A percentile compares a stretch with the other conserved stretches of the same genome.
These are phyloP conservation scores for Nasonia giraulti DNA, from an alignment of 1,140 invertebrate genomes.

Conservation along the genomic window DNA sequence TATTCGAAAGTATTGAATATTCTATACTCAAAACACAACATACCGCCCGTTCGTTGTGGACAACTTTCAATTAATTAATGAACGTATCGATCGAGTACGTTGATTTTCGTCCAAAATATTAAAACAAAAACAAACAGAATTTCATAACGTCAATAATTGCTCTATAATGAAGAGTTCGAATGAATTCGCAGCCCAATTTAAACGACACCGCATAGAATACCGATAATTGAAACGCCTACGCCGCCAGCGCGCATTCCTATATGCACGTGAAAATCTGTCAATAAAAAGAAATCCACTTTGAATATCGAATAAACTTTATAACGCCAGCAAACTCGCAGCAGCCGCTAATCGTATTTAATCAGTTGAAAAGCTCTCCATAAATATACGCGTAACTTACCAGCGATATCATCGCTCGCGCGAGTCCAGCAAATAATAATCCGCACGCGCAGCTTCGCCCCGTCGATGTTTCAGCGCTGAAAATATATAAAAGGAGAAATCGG, in stretches of 20 bases:
- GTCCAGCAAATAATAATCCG: slow-evolving; percentile 12
- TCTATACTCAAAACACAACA: no score
- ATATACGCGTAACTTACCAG: not conserved
- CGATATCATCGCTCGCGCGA: not conserved
- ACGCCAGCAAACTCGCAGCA: not conserved
- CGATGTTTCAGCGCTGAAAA: slow-evolving; percentile 22
- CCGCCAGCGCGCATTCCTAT: not conserved
- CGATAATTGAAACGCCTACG: no score
- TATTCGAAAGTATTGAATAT: no score
- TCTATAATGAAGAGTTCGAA: no score
- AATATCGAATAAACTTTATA: slow-evolving; percentile 11
- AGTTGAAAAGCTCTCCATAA: slow-evolving; percentile 19
- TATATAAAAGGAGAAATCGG: not conserved
- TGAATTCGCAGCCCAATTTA: not conserved
- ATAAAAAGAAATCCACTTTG: not conserved
- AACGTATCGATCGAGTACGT: no score
- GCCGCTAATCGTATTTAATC: slow-evolving; percentile 12
- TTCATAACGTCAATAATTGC: no score
- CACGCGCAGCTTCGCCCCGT: not conserved
- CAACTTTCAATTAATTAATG: not conserved
- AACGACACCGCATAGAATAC: not conserved
- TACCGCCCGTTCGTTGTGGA: no score
- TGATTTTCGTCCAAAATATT: no score
- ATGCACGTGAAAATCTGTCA: not conserved
- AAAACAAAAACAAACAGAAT: no score